These are phyloP conservation scores for Micronycteris hirsuta DNA, from an alignment of 2,113 vertebrate genomes.

Conservation along the genomic window DNA sequence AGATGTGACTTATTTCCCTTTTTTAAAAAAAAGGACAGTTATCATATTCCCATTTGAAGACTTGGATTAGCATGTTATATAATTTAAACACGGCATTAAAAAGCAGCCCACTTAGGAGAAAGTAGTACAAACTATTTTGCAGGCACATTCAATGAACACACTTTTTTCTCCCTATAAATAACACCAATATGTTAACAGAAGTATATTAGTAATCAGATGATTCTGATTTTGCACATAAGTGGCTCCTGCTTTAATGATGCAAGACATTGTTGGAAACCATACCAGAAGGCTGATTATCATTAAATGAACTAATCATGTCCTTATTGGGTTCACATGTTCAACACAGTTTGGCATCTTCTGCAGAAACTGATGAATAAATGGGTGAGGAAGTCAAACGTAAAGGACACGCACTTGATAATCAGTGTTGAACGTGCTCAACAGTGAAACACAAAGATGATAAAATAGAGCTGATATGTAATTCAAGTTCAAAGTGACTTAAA, in stretches of 20 bases:
- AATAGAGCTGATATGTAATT: neutral
- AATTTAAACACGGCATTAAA: neutral
- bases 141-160: neutral
- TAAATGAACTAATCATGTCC: constrained; percentile 39
- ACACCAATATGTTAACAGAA: neutral
- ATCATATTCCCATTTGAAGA: neutral
- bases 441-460: neutral
- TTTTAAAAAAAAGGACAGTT: neutral
- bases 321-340: constrained; percentile 36
- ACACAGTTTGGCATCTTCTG: neutral
- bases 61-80: neutral
- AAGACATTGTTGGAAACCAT: constrained; percentile 32
- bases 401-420: neutral
- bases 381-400: constrained; percentile 2
- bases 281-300: constrained; percentile 28
- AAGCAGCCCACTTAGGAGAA: neutral
- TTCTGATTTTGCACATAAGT: constrained; percentile 39
- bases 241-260: neutral
- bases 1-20: neutral
- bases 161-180: neutral
- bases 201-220: neutral
- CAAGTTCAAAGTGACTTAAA: neutral
- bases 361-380: neutral
- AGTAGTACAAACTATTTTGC: neutral
- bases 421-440: neutral